Conservation (phyloP, 1,140 invertebrate genomes). For the Cydia fagiglandana region DNA sequence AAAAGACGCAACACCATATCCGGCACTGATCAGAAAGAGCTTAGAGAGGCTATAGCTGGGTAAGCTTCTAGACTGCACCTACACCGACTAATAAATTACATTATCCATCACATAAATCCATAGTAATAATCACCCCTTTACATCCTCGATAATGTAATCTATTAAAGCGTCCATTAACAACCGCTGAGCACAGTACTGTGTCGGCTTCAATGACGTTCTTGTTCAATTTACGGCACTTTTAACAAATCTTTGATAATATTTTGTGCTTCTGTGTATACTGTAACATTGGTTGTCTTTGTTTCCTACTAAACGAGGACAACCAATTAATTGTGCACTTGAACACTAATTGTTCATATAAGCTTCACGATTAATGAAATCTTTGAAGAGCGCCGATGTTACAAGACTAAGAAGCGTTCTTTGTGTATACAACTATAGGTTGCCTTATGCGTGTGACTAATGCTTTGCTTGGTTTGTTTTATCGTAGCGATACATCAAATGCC, state of each 20-base stretch:
- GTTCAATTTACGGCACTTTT: conserved; percentile 64
- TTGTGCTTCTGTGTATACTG: conserved; percentile 76
- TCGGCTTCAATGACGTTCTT: conserved; percentile 61
- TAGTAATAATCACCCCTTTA: conserved; percentile 33
- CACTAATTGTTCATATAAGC: conserved; percentile 76
- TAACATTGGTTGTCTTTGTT: conserved; percentile 70
- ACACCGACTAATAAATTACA: conserved; percentile 59
- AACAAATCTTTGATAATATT: conserved; percentile 68
- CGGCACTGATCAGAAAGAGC: conserved; percentile 92
- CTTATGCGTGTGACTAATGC: conserved; percentile 79
- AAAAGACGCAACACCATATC: conserved; percentile 94
- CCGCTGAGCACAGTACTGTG: conserved; percentile 67
- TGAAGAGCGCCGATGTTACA: conserved; percentile 63
- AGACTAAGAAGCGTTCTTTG: conserved; percentile 66
- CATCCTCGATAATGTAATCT: conserved; percentile 67
- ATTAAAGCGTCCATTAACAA: conserved; percentile 56
- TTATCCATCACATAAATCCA: conserved; percentile 53
- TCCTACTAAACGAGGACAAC: conserved; percentile 57
- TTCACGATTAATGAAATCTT: conserved; percentile 70
- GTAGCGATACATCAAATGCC: conserved; percentile 81
- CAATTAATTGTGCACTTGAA: conserved; percentile 70
- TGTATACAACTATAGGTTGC: conserved; percentile 61
- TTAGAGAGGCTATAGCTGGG: conserved; percentile 88
- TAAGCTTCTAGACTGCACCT: conserved; percentile 81
- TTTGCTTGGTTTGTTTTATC: conserved; percentile 80